Conservation (phyloP, 2,888 invertebrate species). For the Leistus spinibarbis region DNA sequence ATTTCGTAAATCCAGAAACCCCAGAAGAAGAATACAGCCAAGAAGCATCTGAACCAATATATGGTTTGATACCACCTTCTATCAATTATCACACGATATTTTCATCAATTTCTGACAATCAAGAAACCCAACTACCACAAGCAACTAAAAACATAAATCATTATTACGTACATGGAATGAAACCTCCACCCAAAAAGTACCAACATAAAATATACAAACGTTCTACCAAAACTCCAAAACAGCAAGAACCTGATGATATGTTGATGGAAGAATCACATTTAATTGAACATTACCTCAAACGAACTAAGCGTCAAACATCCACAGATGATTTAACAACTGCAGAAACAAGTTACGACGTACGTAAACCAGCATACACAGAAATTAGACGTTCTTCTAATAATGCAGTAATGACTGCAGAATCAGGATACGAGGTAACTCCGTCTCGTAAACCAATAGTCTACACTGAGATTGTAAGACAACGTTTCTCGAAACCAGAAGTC, state of each 20-base stretch:
- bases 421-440: constrained; percentile 1
- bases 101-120: background rate
- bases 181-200: constrained; percentile 48
- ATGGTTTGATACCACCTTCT: constrained; percentile 50
- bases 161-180: constrained; percentile 53
- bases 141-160: constrained; percentile 44
- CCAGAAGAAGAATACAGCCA: constrained; percentile 9
- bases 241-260: constrained; percentile 14
- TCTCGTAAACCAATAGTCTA: constrained; percentile 15
- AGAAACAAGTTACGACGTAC: constrained; percentile 8
- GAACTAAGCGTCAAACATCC: background rate
- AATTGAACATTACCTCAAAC: constrained; percentile 1
- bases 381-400: constrained; percentile 43
- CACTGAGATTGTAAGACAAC: constrained; percentile 44
- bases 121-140: background rate
- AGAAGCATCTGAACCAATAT: constrained; percentile 42
- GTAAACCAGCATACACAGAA: constrained; percentile 24
- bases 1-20: constrained; percentile 1
- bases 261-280: constrained; percentile 3
- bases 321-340: constrained; percentile 13
- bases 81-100: constrained; percentile 46
- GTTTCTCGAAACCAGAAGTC: constrained; percentile 16
- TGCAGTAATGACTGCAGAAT: constrained; percentile 26
- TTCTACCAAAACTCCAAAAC: background rate
- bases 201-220: constrained; percentile 44